These are phyloP conservation scores for Micromussa lordhowensis DNA, from an alignment of 92 coral and sea anemone species.

Conservation along the genomic window DNA sequence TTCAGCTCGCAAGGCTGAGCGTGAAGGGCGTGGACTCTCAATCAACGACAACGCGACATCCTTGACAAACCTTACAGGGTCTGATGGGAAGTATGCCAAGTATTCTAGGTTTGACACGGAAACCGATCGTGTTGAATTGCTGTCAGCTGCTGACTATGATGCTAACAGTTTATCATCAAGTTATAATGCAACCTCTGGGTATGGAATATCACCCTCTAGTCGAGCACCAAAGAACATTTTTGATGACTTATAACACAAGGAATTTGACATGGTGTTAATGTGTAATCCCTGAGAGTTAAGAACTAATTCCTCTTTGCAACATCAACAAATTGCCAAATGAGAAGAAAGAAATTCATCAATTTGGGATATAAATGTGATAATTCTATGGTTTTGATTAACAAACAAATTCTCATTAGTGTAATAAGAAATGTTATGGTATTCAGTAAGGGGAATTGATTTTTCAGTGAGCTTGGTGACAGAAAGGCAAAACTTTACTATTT, in stretches of 20 bases:
- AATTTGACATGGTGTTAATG: background rate
- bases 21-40: slow-evolving; percentile 56
- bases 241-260: slow-evolving; percentile 81
- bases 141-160: slow-evolving; percentile 89
- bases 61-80: slow-evolving; percentile 78
- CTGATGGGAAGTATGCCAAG: slow-evolving; percentile 75
- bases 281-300: background rate
- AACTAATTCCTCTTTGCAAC: background rate
- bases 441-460: background rate
- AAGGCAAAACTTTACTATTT: background rate
- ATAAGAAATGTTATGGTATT: background rate
- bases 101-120: slow-evolving; percentile 81
- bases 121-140: slow-evolving; percentile 89
- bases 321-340: background rate
- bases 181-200: slow-evolving; percentile 65
- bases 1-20: slow-evolving; percentile 61
- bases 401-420: background rate
- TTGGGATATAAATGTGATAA: background rate
- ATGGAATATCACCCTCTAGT: slow-evolving; percentile 63
- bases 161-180: slow-evolving; percentile 63
- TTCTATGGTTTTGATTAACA: background rate
- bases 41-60: slow-evolving; percentile 80
- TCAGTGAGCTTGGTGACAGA: background rate
- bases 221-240: slow-evolving; percentile 95
- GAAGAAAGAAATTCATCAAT: background rate